phyloP scores from a whole-genome alignment of 2,797 vertebrate genomes.

The Paedocypris micromegethes region DNA sequence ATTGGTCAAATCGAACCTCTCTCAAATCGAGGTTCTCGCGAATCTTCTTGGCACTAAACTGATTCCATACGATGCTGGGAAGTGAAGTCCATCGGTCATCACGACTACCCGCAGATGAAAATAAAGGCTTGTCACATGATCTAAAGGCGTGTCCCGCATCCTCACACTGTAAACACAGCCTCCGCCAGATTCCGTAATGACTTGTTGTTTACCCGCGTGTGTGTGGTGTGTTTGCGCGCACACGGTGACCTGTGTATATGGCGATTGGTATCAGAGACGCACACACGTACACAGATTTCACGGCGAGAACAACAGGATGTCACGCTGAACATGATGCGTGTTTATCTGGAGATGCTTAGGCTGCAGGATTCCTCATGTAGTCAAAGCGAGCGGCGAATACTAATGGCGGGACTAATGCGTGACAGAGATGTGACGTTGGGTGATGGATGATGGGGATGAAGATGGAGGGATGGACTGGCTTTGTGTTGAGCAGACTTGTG shows the following conservation, averaged over 20 bases:
- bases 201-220: constrained; percentile 29
- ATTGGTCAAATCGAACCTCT: too few species aligned
- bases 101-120: too few species aligned
- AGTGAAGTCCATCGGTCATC: too few species aligned
- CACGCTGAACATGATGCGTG: constrained; percentile 39
- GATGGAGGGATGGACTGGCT: constrained; percentile 37
- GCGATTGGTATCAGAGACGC: constrained; percentile 39
- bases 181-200: constrained; percentile 17
- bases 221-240: constrained; percentile 9
- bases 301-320: constrained; percentile 40
- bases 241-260: constrained; percentile 22
- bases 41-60: too few species aligned
- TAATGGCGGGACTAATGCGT: constrained; percentile 35
- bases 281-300: constrained; percentile 37
- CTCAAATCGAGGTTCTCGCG: too few species aligned
- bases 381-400: constrained; percentile 41
- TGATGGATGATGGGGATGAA: constrained; percentile 27
- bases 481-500: constrained; percentile 25
- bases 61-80: too few species aligned
- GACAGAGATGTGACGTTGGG: constrained; percentile 12
- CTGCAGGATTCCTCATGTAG: constrained; percentile 32
- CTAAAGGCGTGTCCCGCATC: constrained; percentile 18
- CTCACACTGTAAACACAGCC: constrained; percentile 38
- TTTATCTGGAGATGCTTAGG: constrained; percentile 46
- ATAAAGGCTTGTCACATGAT: neutral